Evolutionary conservation across 2,797 vertebrate species (phyloP).

Genomic region (Antrozous pallidus): DNA sequence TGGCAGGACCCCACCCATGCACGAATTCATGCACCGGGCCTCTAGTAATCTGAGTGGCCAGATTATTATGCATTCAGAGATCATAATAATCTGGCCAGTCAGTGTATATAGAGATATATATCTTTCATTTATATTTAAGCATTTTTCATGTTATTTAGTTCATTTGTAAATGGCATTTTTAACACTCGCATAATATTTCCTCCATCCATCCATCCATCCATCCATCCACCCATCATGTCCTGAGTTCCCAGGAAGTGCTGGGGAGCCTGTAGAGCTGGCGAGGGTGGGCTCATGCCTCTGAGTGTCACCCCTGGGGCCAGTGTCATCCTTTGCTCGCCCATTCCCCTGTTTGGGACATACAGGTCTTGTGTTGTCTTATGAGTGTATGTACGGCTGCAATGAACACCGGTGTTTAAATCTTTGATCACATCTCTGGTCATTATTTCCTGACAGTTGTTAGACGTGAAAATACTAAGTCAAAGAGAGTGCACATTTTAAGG

Average conservation of each 20-base stretch:
- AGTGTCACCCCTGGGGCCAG: neutral
- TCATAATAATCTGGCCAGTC: too few relatives aligned
- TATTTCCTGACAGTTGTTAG: neutral
- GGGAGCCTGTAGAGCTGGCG: too few relatives aligned
- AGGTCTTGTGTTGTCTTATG: neutral
- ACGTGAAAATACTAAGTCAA: neutral
- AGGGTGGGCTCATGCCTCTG: neutral
- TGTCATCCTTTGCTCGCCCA: fast-evolving
- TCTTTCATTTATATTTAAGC: neutral
- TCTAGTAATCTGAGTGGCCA: too few relatives aligned
- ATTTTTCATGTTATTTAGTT: neutral
- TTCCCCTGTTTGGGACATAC: neutral
- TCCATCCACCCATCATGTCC: neutral
- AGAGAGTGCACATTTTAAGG: neutral
- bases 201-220: neutral
- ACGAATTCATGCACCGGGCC: too few relatives aligned
- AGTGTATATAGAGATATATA: neutral
- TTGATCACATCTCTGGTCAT: neutral
- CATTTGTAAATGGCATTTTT: slow-evolving; percentile 6
- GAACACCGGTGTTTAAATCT: neutral
- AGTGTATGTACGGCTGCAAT: neutral
- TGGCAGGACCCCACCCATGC: too few relatives aligned
- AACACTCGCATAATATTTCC: neutral
- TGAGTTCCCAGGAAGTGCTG: neutral
- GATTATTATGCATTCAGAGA: too few relatives aligned